phyloP scores from a whole-genome alignment of 2,113 vertebrate species.

The Campylorhamphus procurvoides region DNA sequence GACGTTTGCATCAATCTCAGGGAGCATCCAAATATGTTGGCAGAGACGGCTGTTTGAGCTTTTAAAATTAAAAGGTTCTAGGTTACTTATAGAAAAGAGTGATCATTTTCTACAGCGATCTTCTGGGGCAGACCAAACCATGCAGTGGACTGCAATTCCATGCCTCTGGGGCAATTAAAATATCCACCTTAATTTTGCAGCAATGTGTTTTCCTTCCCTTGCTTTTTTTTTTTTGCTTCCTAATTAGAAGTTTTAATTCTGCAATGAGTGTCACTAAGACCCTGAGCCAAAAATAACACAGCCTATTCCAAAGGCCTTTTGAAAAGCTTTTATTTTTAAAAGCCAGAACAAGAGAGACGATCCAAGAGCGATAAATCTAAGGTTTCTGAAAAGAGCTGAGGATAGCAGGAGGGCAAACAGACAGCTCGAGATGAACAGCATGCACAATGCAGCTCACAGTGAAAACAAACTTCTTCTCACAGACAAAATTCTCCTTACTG shows the following conservation, averaged over 20 bases:
- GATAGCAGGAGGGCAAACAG: conserved; percentile 35
- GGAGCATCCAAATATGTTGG: not conserved
- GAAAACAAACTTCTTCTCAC: not conserved
- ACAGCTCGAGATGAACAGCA: conserved; percentile 44
- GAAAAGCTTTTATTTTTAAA: conserved; percentile 63
- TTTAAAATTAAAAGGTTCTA: not conserved
- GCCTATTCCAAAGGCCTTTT: conserved; percentile 50
- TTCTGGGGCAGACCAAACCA: not conserved
- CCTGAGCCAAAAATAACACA: conserved; percentile 62
- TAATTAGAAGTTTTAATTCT: conserved; percentile 65
- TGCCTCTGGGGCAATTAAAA: conserved; percentile 2
- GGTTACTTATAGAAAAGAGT: not conserved
- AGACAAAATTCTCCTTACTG: not conserved
- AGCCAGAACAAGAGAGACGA: conserved; percentile 34
- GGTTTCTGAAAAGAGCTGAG: conserved; percentile 45
- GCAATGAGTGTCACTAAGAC: conserved; percentile 23
- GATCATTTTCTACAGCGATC: not conserved
- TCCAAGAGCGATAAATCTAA: conserved; percentile 69
- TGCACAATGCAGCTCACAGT: accelerated
- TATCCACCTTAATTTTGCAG: conserved; percentile 20
- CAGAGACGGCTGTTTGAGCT: not conserved
- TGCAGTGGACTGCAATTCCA: not conserved
- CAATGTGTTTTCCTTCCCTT: not conserved
- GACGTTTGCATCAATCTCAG: not conserved
- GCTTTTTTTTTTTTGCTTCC: not conserved